Base-by-base conservation (phyloP, 2,888 invertebrate species). In the Rhagophthalmus giganteus region DNA sequence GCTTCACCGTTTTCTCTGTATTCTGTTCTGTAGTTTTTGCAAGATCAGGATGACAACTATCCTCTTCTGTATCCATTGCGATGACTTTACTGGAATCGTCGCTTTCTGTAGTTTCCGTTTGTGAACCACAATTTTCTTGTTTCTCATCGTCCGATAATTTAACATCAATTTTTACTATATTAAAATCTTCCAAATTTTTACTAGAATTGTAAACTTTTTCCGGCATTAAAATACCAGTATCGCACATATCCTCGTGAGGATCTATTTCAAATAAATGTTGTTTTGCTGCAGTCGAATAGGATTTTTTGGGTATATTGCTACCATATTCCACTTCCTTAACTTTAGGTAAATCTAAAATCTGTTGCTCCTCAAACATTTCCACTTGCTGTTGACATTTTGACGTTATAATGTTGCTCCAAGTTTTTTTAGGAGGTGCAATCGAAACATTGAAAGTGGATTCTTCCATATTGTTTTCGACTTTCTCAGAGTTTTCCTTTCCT, bases 101-200 rank as follows among this genome's bases (percentile, higher is more conserved):
- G 61, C 82, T 82, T 63, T 82, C 82, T 0, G 81, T 78, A 6
- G 74, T 81, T 60, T 83, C 83, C 0, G 78, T 74, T 37, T 74
- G 73, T 1, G 81, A 81, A 54, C 77, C 69, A 6, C 77, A 74
- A 1, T 78, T 78, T 24, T 79, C 78, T 1, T 75, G 69, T 51
- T 76, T 78, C 51, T 81, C 81, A 39, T 82, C 82, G 55, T 82
- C 82, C 0, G 81, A 81, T 0, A 79, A 80, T 40, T 51, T 51
- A 1, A 9, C 81, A 51, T 80, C 79, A 68, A 77, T 60, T 57
- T 77, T 58, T 64, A 69, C 52, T 71, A 48, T 13, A 25, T 49
- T 38, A 15, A 35, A 11, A 35, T 49, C 37, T 10, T 49, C 40
- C n/a, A n/a, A n/a, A n/a, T n/a, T n/a, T n/a, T n/a, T n/a, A n/a